These are phyloP conservation scores for Nycticebus coucang DNA, from an alignment of 2,113 vertebrate species.

Conservation along the genomic window DNA sequence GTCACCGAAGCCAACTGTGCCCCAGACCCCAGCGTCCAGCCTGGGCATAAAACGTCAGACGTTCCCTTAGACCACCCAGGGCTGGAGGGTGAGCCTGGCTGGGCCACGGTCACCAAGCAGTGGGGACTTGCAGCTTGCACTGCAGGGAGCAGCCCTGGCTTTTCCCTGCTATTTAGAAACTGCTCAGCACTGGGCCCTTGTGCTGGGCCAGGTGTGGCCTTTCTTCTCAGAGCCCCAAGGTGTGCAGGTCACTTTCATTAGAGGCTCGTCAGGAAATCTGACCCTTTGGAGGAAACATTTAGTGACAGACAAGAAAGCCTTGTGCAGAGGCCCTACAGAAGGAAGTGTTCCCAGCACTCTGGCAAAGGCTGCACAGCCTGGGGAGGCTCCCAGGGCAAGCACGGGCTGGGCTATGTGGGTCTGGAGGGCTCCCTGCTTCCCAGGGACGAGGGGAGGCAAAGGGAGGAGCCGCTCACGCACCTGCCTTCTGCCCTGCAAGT, in stretches of 20 bases:
- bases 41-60: neutral
- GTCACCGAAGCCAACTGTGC: neutral
- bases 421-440: neutral
- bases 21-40: too few species aligned
- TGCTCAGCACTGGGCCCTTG: neutral
- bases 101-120: too few species aligned
- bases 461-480: slow-evolving; percentile 75
- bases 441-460: neutral
- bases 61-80: neutral
- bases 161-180: neutral
- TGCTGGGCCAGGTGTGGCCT: neutral
- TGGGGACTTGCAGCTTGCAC: neutral
- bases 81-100: neutral
- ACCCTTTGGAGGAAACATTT: neutral
- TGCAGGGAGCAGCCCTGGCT: neutral
- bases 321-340: neutral
- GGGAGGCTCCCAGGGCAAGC: neutral
- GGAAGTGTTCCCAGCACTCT: neutral
- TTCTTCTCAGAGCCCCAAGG: neutral
- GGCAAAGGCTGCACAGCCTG: neutral
- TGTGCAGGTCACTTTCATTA: neutral
- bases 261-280: neutral
- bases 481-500: slow-evolving; percentile 92
- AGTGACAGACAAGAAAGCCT: neutral
- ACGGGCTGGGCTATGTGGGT: neutral